Base-by-base conservation (phyloP, 2,797 vertebrate genomes). In the Helarctos malayanus region DNA sequence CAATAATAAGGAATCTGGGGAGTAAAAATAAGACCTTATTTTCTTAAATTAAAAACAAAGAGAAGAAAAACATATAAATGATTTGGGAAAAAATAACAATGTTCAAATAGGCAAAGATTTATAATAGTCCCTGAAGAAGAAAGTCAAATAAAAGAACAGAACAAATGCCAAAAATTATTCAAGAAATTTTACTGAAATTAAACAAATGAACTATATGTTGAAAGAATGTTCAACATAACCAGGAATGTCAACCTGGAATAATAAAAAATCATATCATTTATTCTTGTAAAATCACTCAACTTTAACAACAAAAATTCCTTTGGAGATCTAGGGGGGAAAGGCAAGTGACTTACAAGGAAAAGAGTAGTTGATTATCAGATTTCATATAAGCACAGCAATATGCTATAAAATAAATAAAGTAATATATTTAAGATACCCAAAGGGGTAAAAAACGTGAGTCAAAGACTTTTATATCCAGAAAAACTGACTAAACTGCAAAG, bases 31-130 rank as follows among this genome's bases (percentile, higher is more conserved):
- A 45, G 10, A 47, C 38, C 45, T 57, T 68, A 69, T 45, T 38
- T 94, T 96, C 29, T 61, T 88, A 92, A 59, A 71, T 69, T 12
- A 27, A 41, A n/a, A 83, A 19, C 27, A 56, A 69, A 87, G 63
- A 16, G 19, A 47, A 68, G 21, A 47, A 29, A 89, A 61, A 81
- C 12, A 41, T 54, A 61, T 89, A 2, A 29, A 56, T 63, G 8
- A 81, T 19, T 81, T 81, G n/a, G 2, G 35, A 89, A 9, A 89
- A 96, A 94, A 52, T 89, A 84, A 76, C 11, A 75, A 78, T 73
- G 38, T 32, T 25, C 13, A 65, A 4, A 45, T 35, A 82, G 6
- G 9, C 47, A 78, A 83, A 88, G 12, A 86, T 75, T 94, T 68
- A 87, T 87, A 90, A 68, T 38, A 83, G 41, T 29, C 18, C 11